Base-by-base conservation (phyloP, 2,888 invertebrate genomes). In the Prosapia bicincta region DNA sequence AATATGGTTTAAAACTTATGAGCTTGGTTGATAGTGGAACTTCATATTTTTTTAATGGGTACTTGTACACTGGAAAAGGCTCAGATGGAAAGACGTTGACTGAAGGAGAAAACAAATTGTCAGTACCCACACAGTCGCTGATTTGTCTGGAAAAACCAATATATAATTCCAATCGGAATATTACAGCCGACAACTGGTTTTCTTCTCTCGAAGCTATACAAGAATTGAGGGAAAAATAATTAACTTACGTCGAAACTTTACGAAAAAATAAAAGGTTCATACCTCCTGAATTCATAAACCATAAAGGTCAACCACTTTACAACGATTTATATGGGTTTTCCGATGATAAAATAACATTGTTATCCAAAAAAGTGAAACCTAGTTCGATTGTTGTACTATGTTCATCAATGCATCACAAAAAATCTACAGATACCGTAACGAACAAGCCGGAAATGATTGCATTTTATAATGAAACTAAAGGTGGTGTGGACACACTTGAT, bases 101-200 rank as follows among this genome's bases (percentile, higher is more conserved):
- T 13, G 38, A 38, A 13, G 15, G 15, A 38, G 13, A 13, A 13
- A 38, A 38, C 13, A 15, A 38, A 15, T 38, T 38, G 13, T 72
- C 72, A 24, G 79, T 80, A 69, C 81, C 83, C 26, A 81, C 82
- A 3, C 82, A 83, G 68, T 72, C 80, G 25, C 81, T 83, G 20
- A 69, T 83, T 76, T 75, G 81, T 20, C 70, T 83, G 10, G 69
- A 78, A 26, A 79, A 82, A 73, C 79, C 80, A 69, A 75, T 83
- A 76, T 70, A 78, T 71, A 77, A 81, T 25, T 82, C 80, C 15
- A 82, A 82, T 66, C 75, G 65, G 82, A n/a, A n/a, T n/a, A n/a
- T n/a, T n/a, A n/a, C n/a, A n/a, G n/a, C n/a, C n/a, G n/a, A n/a
- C n/a, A n/a, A 28, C 28, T 28, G 28, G 28, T 28, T 28, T 28